phyloP scores from a whole-genome alignment of 2,113 vertebrate species.

The Hiodon alosoides region DNA sequence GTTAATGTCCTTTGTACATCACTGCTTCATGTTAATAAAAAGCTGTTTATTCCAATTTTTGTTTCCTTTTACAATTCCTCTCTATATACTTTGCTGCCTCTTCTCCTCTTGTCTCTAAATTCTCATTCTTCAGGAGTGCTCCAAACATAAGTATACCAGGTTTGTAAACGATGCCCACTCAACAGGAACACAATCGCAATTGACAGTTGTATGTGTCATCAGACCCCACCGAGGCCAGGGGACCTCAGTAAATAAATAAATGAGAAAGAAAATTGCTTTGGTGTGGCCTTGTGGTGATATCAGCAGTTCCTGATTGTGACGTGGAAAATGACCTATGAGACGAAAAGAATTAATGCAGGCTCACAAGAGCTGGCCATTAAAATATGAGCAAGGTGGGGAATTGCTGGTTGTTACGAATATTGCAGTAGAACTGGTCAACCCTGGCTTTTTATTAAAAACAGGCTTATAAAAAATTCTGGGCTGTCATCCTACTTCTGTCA shows the following conservation, averaged over 20 bases:
- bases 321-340: conserved; percentile 2
- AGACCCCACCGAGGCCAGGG: conserved; percentile 1
- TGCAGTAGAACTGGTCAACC: not conserved
- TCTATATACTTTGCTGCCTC: not conserved
- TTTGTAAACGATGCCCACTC: not conserved
- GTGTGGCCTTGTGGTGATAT: not conserved
- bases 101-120: not conserved
- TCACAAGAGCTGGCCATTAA: not conserved
- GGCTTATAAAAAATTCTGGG: not conserved
- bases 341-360: not conserved
- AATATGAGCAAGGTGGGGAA: not conserved
- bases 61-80: not conserved
- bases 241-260: conserved; percentile 4
- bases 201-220: conserved; percentile 21
- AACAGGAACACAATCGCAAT: not conserved
- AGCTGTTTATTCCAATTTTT: not conserved
- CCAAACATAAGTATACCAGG: not conserved
- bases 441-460: not conserved
- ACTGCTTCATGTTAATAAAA: not conserved
- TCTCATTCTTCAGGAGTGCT: not conserved
- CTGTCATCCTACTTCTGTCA: not conserved
- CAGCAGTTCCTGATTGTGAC: not conserved
- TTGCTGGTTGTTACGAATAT: not conserved
- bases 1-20: conserved; percentile 9
- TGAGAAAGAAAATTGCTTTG: not conserved